phyloP scores from a whole-genome alignment of 1,140 invertebrate genomes.

The Drosophila lacteicornis region DNA sequence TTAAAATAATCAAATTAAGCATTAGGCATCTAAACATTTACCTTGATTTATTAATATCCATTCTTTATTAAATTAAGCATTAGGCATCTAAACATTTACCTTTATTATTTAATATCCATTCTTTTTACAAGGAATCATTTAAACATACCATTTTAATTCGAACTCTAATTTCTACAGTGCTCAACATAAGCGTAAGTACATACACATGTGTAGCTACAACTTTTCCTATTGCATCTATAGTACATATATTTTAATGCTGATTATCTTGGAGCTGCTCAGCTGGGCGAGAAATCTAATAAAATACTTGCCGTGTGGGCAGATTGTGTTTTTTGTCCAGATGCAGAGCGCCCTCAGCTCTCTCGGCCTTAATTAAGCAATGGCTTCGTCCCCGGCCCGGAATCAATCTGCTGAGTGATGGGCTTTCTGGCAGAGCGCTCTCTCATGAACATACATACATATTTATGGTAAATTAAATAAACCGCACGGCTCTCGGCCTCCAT shows the following conservation, averaged over 20 bases:
- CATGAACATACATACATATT: slow-evolving; percentile 50
- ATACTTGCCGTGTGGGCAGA: slow-evolving; percentile 65
- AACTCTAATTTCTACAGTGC: not conserved
- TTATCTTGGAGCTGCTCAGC: slow-evolving; percentile 61
- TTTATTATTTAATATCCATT: too few relatives aligned
- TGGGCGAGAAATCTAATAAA: slow-evolving; percentile 70
- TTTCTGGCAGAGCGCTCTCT: slow-evolving; percentile 41
- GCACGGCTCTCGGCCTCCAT: slow-evolving; percentile 31
- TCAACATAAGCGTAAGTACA: not conserved
- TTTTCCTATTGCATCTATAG: not conserved
- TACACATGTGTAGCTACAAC: slow-evolving; percentile 8
- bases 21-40: too few relatives aligned
- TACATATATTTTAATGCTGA: slow-evolving; percentile 64
- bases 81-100: too few relatives aligned
- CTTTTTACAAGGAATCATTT: not conserved
- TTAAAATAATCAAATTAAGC: too few relatives aligned
- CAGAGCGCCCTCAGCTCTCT: slow-evolving; percentile 45
- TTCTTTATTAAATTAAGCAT: too few relatives aligned
- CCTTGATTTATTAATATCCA: too few relatives aligned
- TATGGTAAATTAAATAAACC: slow-evolving; percentile 72
- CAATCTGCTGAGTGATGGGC: slow-evolving; percentile 55
- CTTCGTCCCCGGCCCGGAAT: slow-evolving; percentile 35
- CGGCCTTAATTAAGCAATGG: slow-evolving; percentile 66
- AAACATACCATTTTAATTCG: not conserved
- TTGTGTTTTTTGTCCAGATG: slow-evolving; percentile 53